Percentiles rank a stretch among this genome's conserved stretches.
Conservation (phyloP, 1,140 invertebrate genomes). For the Sycophila sp. region DNA sequence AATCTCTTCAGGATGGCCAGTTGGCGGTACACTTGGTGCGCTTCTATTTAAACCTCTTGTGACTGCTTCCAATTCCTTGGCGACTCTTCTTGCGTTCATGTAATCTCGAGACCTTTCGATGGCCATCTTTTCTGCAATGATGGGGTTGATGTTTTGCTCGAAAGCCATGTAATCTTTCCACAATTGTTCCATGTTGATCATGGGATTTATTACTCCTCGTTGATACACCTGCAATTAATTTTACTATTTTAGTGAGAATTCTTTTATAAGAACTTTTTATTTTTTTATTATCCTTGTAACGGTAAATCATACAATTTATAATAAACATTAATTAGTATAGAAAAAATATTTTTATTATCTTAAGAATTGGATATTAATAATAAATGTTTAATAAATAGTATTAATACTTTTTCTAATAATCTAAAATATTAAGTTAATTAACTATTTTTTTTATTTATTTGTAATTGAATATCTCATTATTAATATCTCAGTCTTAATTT, state of each 20-base stretch:
- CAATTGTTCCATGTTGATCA: constrained; percentile 95
- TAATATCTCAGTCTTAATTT: too few species aligned
- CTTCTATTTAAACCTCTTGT: constrained; percentile 95
- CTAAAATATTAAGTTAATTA: too few species aligned
- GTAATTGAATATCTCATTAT: too few species aligned
- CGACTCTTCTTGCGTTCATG: constrained; percentile 96
- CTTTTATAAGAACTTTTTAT: too few species aligned
- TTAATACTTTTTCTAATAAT: background rate
- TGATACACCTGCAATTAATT: constrained; percentile 81
- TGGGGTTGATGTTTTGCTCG: constrained; percentile 95
- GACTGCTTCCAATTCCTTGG: constrained; percentile 95
- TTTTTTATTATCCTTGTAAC: too few species aligned
- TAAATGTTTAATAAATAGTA: too few species aligned
- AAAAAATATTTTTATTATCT: too few species aligned
- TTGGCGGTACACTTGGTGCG: constrained; percentile 92
- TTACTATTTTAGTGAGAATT: constrained; percentile 1
- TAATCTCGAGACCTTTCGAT: constrained; percentile 93
- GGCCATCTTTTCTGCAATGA: constrained; percentile 94
- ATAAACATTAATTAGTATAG: too few species aligned
- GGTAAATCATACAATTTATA: too few species aligned
- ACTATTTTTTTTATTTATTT: background rate
- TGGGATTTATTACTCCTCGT: constrained; percentile 94
- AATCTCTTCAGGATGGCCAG: constrained; percentile 88
- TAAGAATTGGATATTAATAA: too few species aligned
- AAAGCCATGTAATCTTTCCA: constrained; percentile 99